Percentiles rank a stretch among this genome's conserved stretches.
Conservation (phyloP, 2,888 invertebrate genomes). For the Omphaloscelis lunosa region DNA sequence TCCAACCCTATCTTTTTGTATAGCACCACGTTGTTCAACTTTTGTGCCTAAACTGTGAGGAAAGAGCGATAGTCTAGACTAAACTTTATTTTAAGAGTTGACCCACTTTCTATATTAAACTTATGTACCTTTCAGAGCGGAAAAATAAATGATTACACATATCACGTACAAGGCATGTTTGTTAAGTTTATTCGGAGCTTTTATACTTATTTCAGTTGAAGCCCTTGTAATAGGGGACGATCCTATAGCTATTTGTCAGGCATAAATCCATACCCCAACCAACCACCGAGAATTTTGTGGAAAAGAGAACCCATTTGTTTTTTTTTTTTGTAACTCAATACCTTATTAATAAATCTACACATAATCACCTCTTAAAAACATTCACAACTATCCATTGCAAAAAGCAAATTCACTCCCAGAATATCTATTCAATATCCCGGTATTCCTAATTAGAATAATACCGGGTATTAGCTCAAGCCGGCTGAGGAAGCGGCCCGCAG, state of each 20-base stretch:
- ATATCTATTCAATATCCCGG: constrained; percentile 18
- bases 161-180: not conserved
- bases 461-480: constrained; percentile 27
- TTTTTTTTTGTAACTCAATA: not conserved
- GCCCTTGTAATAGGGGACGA: not conserved
- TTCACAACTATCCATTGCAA: not conserved
- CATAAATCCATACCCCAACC: not conserved
- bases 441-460: constrained; percentile 54
- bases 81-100: constrained; percentile 53
- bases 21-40: not conserved
- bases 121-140: constrained; percentile 2
- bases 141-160: constrained; percentile 6
- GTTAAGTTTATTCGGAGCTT: not conserved
- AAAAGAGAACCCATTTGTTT: not conserved
- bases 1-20: constrained; percentile 21
- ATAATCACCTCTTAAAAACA: constrained; percentile 10
- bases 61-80: constrained; percentile 46
- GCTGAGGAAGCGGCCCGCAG: constrained; percentile 40
- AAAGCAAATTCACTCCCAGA: constrained; percentile 15
- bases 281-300: not conserved
- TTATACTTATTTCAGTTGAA: not conserved
- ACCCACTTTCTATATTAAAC: constrained; percentile 34
- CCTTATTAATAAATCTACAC: not conserved
- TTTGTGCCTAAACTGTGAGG: constrained; percentile 2
- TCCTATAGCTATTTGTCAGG: not conserved